phyloP scores from a whole-genome alignment of 2,797 vertebrate genomes.

The Paguma larvata region DNA sequence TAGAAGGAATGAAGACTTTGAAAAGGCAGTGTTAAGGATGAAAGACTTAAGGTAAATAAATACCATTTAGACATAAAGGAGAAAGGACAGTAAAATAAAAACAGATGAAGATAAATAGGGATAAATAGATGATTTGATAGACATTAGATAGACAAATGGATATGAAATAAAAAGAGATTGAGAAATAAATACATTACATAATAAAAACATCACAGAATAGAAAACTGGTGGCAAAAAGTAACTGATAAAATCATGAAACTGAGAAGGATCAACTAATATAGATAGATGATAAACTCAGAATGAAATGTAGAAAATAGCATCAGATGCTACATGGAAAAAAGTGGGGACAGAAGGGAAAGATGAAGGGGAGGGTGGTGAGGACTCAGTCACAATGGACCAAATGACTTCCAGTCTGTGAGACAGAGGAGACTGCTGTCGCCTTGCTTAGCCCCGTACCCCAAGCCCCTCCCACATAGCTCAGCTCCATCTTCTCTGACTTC shows the following conservation, averaged over 20 bases:
- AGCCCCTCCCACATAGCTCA: not conserved
- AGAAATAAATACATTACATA: slow-evolving; percentile 27
- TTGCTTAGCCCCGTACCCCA: not conserved
- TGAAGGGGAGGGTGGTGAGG: not conserved
- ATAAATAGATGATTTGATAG: not conserved
- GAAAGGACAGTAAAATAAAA: slow-evolving; percentile 11
- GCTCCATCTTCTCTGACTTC: not conserved
- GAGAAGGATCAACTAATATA: not conserved
- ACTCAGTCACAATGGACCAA: not conserved
- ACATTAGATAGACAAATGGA: not conserved
- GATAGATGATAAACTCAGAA: not conserved
- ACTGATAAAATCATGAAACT: not conserved
- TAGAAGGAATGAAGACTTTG: not conserved
- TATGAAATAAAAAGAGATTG: slow-evolving; percentile 20
- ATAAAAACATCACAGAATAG: not conserved
- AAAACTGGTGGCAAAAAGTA: not conserved
- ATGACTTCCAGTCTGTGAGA: not conserved
- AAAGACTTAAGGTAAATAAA: slow-evolving; percentile 10
- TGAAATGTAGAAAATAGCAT: not conserved
- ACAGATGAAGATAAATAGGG: not conserved
- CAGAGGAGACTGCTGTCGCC: too few relatives aligned
- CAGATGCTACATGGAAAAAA: not conserved
- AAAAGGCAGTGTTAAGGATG: not conserved
- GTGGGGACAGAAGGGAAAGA: not conserved
- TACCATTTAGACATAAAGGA: not conserved